These are phyloP conservation scores for Gasterosteus aculeatus DNA, from an alignment of 2,113 vertebrate genomes.

Conservation along the genomic window DNA sequence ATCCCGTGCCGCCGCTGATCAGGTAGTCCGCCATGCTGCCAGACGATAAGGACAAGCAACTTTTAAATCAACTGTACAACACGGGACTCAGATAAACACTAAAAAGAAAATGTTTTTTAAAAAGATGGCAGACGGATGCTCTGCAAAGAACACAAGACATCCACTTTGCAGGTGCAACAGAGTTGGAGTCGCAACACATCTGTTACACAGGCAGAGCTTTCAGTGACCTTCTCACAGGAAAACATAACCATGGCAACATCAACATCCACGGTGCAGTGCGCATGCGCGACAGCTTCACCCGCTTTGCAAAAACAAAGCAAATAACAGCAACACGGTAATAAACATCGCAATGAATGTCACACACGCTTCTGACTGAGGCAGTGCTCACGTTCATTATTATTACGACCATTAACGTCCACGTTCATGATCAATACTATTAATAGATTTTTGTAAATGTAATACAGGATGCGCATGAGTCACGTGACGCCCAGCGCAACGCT, in stretches of 20 bases:
- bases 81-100: background rate
- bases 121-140: background rate
- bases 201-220: background rate
- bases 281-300: slow-evolving; percentile 2
- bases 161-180: slow-evolving; percentile 4
- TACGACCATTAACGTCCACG: too few species aligned
- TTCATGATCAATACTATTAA: background rate
- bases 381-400: background rate
- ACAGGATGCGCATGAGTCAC: background rate
- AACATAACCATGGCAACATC: slow-evolving; percentile 66
- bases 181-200: too few species aligned
- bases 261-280: slow-evolving; percentile 43
- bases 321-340: background rate
- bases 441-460: background rate
- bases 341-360: background rate
- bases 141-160: slow-evolving; percentile 18
- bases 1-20: slow-evolving; percentile 92
- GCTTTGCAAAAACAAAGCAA: background rate
- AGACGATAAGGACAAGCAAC: slow-evolving; percentile 34
- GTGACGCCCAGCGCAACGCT: slow-evolving; percentile 1
- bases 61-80: slow-evolving; percentile 18
- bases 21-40: slow-evolving; percentile 92
- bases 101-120: too few species aligned
- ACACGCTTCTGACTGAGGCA: background rate
- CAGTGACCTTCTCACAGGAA: slow-evolving; percentile 49